phyloP scores from a whole-genome alignment of 2,888 invertebrate species.

The Diadegma fenestrale region DNA sequence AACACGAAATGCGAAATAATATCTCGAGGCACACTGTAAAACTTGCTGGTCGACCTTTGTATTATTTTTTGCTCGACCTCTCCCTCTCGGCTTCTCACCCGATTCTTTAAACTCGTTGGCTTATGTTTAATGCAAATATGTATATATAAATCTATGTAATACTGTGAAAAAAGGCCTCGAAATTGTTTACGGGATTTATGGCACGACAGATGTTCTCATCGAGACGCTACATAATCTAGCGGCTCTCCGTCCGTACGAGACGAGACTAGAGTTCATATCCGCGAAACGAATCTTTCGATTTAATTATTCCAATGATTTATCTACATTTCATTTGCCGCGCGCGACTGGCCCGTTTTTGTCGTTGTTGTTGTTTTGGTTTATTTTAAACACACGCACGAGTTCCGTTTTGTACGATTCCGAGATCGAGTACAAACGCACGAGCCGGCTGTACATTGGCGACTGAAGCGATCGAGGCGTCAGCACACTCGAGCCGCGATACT shows the following conservation, averaged over 20 bases:
- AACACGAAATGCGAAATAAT: slow-evolving; percentile 43
- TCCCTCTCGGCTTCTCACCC: background rate
- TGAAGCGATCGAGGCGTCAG: slow-evolving; percentile 59
- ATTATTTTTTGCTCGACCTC: background rate
- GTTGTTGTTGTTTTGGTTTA: slow-evolving; percentile 6
- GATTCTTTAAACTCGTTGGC: background rate
- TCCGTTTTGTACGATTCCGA: slow-evolving; percentile 1
- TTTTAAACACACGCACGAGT: slow-evolving; percentile 58
- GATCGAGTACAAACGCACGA: slow-evolving; percentile 49
- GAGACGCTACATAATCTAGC: slow-evolving; percentile 47
- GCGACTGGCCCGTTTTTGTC: slow-evolving; percentile 1
- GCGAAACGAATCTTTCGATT: background rate
- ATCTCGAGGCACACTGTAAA: slow-evolving; percentile 41
- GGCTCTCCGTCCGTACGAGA: slow-evolving; percentile 8
- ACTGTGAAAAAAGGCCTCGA: slow-evolving; percentile 21
- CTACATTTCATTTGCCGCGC: background rate
- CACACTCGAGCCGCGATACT: slow-evolving; percentile 29
- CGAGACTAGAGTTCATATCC: slow-evolving; percentile 21
- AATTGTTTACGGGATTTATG: slow-evolving; percentile 41
- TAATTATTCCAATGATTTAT: slow-evolving; percentile 5
- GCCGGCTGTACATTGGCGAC: slow-evolving; percentile 70
- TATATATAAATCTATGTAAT: slow-evolving; percentile 20
- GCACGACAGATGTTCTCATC: slow-evolving; percentile 49
- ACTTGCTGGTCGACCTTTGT: slow-evolving; percentile 11
- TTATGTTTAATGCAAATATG: background rate